Base-by-base conservation (phyloP, 2,888 invertebrate species). In the Aleiodes alternator region DNA sequence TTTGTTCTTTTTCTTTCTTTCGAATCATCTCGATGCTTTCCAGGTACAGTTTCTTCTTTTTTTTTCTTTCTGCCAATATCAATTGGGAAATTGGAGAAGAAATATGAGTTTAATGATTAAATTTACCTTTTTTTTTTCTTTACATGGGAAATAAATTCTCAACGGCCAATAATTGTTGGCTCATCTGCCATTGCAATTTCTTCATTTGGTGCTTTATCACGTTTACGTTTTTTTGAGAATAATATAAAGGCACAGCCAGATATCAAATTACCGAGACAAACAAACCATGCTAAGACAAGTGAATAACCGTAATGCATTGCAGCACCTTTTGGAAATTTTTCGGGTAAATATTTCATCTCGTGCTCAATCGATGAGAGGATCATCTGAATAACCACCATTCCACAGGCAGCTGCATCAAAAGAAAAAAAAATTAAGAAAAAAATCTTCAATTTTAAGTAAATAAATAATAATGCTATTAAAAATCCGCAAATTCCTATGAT, bases 121-220 rank as follows among this genome's bases (percentile, higher is more conserved):
- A 12, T 23, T 9, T 16, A 56, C 70, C 55, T 57, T 34, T 59
- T 38, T 43, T 5, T 51, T 31, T 43, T 5, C 34, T 31, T 23
- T 23, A 23, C 23, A 23, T 23, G 23, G 2, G 12, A 34, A 34
- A 34, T 6, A 6, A 34, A 34, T 73, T 14, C 77, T 85, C 79
- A 89, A 77, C 89, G 89, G 66, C 89, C 89, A 71, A 96, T 94
- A 85, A 95, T 95, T 56, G 95, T 95, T 0, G 96, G 95, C 84
- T 96, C 96, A 83, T 97, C 96, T 5, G 95, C 96, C 93, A 95
- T 94, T 0, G 95, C 96, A 55, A 95, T 91, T 85, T 96, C 95
- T 80, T 95, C 95, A n/a, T 93, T 94, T 4, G 95, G 94, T 0
- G 96, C 96, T 84, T 95, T 94, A 81, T 94, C 93, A 0, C 96